Percentiles rank a stretch among this genome's conserved stretches.
Conservation (phyloP, 2,113 vertebrate genomes). For the Chlorocebus sabaeus region DNA sequence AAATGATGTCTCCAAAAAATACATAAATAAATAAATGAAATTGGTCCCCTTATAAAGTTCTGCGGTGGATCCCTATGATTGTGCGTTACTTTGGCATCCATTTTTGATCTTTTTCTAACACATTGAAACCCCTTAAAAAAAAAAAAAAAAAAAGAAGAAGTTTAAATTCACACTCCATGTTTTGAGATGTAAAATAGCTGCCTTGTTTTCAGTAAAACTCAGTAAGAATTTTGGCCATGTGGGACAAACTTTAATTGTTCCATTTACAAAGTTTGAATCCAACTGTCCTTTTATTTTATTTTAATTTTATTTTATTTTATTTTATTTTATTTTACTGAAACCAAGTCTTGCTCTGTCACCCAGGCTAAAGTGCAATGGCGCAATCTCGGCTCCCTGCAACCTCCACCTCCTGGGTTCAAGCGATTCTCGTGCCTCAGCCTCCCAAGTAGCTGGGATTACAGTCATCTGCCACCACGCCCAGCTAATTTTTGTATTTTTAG, state of each 20-base stretch:
- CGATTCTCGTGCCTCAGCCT: too few species aligned
- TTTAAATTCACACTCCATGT: neutral
- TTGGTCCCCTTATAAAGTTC: neutral
- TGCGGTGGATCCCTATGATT: neutral
- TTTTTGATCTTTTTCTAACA: neutral
- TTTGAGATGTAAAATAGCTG: neutral
- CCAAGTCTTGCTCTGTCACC: too few species aligned
- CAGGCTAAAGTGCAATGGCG: too few species aligned
- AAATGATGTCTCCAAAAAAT: too few species aligned
- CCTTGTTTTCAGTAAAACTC: neutral
- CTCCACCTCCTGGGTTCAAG: too few species aligned
- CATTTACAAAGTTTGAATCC: neutral
- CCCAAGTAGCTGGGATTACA: too few species aligned
- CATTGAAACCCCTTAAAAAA: neutral
- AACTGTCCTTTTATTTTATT: neutral
- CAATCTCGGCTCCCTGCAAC: too few species aligned
- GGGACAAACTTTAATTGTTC: neutral
- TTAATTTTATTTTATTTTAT: too few species aligned
- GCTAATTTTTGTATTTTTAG: too few species aligned
- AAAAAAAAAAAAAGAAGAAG: neutral
- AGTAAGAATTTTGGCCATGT: neutral
- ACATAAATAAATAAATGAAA: neutral
- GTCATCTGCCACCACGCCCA: too few species aligned
- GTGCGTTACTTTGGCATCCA: neutral
- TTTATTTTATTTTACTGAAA: too few species aligned